phyloP scores from a whole-genome alignment of 2,888 invertebrate genomes.

The Agrochola circellaris region DNA sequence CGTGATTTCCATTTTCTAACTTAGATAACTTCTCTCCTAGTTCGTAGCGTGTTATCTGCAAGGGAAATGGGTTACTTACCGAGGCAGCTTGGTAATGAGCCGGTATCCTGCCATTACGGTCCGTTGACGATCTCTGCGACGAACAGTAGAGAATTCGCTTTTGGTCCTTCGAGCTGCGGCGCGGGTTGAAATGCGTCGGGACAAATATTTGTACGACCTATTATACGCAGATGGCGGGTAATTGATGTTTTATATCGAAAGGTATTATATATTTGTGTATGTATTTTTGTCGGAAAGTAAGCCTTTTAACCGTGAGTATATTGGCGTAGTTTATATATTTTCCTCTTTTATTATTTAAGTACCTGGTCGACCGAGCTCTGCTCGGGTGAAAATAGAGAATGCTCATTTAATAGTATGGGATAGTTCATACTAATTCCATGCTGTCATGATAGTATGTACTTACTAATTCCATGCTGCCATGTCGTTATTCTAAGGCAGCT shows the following conservation, averaged over 20 bases:
- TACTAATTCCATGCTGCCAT: no score
- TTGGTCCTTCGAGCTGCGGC: slow-evolving; percentile 8
- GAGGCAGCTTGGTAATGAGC: slow-evolving; percentile 20
- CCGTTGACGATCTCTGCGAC: not conserved
- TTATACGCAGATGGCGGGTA: not conserved
- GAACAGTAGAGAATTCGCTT: not conserved
- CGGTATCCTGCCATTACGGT: slow-evolving; percentile 1
- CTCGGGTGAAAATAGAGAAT: no score
- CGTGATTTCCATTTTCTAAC: slow-evolving; percentile 7
- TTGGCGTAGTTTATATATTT: no score
- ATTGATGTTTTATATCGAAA: not conserved
- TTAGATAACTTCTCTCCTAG: slow-evolving; percentile 1
- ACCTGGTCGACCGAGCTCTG: no score
- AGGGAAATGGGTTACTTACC: slow-evolving; percentile 16
- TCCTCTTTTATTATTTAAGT: no score
- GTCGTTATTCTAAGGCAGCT: no score
- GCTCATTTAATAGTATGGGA: no score
- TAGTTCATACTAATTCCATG: no score
- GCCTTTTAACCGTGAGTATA: no score
- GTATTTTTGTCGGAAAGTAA: no score
- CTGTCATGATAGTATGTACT: no score
- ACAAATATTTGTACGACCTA: slow-evolving; percentile 27
- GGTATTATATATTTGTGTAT: no score
- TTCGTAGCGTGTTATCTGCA: slow-evolving; percentile 21
- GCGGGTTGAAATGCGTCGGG: not conserved